Conservation (phyloP, 2,888 invertebrate species). For the Drosophila mimica region DNA sequence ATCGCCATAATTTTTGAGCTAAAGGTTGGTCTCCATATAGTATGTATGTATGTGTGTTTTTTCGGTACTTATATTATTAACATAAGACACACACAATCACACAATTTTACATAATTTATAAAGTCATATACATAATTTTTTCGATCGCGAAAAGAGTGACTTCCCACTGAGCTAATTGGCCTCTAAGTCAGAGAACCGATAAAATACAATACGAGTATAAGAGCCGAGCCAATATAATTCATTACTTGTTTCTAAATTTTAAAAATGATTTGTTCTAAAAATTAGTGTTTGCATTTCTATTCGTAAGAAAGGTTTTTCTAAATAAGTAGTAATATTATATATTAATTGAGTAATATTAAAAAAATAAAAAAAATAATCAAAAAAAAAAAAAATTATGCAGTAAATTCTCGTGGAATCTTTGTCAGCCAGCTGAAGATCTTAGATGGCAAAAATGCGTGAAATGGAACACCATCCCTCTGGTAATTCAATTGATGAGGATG, state of each 20-base stretch:
- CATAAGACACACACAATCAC: no score
- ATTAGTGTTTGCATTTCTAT: neutral
- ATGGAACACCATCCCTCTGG: conserved; percentile 2
- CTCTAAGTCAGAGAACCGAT: neutral
- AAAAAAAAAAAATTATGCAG: neutral
- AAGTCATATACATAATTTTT: no score
- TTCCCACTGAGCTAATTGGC: no score
- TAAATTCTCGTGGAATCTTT: neutral
- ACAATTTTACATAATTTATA: no score
- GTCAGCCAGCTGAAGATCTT: no score
- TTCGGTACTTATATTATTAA: no score
- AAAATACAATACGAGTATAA: no score
- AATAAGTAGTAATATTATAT: neutral
- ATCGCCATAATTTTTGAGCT: neutral
- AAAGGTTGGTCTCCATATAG: neutral
- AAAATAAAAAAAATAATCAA: no score
- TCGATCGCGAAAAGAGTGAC: no score
- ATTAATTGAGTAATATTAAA: no score
- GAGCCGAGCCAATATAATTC: neutral
- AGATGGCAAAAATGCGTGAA: conserved; percentile 3
- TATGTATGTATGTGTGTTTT: no score
- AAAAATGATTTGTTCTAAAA: neutral
- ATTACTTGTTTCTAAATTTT: neutral
- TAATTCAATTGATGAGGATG: conserved; percentile 9
- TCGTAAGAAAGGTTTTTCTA: neutral